phyloP scores from a whole-genome alignment of 2,797 vertebrate genomes.

The Alca torda region DNA sequence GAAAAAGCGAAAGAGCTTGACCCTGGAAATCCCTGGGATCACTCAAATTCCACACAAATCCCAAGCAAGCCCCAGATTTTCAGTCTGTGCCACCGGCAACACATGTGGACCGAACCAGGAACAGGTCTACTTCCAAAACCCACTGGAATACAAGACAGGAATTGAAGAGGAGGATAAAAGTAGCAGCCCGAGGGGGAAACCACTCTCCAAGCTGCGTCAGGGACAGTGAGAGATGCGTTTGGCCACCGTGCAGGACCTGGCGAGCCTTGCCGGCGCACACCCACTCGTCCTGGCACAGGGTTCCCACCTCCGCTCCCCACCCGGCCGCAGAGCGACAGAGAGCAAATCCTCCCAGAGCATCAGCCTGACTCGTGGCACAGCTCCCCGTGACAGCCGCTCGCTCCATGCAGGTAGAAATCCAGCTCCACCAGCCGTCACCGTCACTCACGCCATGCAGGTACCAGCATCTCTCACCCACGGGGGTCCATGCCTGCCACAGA shows the following conservation, averaged over 20 bases:
- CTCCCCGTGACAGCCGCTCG: not conserved
- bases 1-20: not conserved
- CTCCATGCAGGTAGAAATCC: not conserved
- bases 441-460: accelerated
- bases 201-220: not conserved
- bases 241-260: not conserved
- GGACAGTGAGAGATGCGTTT: accelerated
- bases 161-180: not conserved
- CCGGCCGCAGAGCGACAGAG: not conserved
- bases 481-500: accelerated
- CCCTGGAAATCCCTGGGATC: not conserved
- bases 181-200: not conserved
- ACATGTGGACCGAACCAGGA: accelerated
- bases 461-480: not conserved
- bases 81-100: accelerated
- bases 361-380: not conserved
- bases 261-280: not conserved
- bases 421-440: not conserved
- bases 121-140: not conserved
- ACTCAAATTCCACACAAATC: not conserved
- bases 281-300: not conserved
- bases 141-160: not conserved
- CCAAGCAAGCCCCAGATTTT: accelerated
- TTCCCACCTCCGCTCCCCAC: not conserved
- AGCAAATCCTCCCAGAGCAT: not conserved